These are phyloP conservation scores for Aplodontia rufa DNA, from an alignment of 2,113 vertebrate genomes.

Conservation along the genomic window DNA sequence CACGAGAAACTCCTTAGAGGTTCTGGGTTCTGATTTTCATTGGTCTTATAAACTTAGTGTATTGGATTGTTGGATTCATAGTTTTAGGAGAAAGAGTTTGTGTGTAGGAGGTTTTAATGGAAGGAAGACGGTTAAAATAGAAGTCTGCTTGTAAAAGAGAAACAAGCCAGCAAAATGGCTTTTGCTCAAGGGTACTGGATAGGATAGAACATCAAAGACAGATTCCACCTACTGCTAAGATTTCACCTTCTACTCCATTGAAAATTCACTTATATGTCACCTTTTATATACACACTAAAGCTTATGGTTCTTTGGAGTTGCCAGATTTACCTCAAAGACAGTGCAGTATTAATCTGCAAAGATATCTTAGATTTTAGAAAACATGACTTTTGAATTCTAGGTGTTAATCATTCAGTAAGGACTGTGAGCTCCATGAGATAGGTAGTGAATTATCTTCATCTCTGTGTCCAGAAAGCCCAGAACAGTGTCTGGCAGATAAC, in stretches of 20 bases:
- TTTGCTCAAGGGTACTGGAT: background rate
- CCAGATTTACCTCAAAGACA: background rate
- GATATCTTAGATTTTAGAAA: constrained; percentile 32
- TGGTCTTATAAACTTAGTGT: background rate
- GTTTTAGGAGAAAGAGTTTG: background rate
- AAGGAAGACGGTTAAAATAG: background rate
- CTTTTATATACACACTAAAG: background rate
- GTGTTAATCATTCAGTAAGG: background rate
- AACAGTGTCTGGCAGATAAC: background rate
- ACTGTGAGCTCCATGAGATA: background rate
- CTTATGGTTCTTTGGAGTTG: background rate
- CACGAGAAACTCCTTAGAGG: background rate
- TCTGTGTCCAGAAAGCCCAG: background rate
- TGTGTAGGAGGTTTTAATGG: background rate
- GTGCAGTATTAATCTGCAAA: background rate
- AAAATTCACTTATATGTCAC: background rate
- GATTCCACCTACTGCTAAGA: background rate
- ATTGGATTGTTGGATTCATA: background rate
- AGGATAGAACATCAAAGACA: background rate
- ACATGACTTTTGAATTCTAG: background rate
- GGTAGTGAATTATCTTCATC: background rate
- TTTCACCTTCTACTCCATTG: background rate
- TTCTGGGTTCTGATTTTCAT: constrained; percentile 9
- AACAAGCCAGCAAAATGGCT: background rate
- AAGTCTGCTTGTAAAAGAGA: background rate